Evolutionary conservation across 2,113 vertebrate genomes (phyloP), one percentile per base, ranked within the genome.

Genomic region (Grantiella picta): DNA sequence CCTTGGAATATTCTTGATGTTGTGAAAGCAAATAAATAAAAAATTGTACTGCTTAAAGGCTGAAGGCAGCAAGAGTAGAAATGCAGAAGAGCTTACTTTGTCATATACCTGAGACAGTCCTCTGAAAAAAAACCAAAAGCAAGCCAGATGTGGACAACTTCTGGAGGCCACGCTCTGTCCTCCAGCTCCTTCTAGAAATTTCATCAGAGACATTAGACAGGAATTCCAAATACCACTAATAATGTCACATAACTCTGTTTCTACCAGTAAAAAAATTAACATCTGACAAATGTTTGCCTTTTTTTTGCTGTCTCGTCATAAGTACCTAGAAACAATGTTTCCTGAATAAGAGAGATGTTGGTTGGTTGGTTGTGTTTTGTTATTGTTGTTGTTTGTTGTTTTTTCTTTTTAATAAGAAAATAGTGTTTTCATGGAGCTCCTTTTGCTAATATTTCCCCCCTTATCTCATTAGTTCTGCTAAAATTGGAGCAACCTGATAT

Each of bases 351-450:
- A 64, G 15, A 36, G 4, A 50, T 65, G 45, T 86, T 38, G 4
- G 5, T 53, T 29, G 11, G 2, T 77, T 27, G 19, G 0, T 8
- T 40, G 8, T 1, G 18, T 11, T 10, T 61, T 22, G 8, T 56
- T 29, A 16, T 27, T 54, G 4, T 29, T 76, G 8, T 25, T 44
- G 6, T 20, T 36, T 33, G 9, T 12, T 64, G 2, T 1, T 59
- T 63, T 50, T 14, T 40, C 18, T 40, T 31, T 56, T 60, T 63
- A 29, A n/a, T 14, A 73, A 11, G 33, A 53, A 64, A 79, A 38
- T 3, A 23, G 0, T 78, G 7, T 36, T 87, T 82, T 86, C 65
- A 61, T 17, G 47, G 40, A 66, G 2, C 9, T 70, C 2, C 8
- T 79, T 71, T 69, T 0, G 4, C 16, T 77, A 65, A 47, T 72